Conservation (phyloP, 2,888 invertebrate genomes). For the Dascillus cervinus region DNA sequence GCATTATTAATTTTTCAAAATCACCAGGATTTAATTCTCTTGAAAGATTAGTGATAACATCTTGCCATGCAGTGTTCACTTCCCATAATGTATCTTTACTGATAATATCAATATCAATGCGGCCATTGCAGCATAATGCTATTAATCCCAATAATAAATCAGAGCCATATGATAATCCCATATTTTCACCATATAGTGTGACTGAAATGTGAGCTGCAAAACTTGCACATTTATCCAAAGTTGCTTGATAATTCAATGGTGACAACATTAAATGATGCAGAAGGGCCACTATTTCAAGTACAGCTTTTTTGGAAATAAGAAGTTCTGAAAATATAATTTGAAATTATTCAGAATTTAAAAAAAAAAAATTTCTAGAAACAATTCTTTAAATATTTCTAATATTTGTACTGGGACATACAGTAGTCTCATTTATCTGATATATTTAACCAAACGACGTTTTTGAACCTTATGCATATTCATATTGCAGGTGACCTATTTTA, state of each 20-base stretch:
- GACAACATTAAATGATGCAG: conserved; percentile 36
- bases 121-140: conserved; percentile 40
- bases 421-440: too few species aligned
- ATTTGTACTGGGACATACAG: too few species aligned
- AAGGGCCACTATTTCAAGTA: conserved; percentile 38
- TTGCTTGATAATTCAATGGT: conserved; percentile 25
- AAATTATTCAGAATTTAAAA: not conserved
- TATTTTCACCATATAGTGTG: conserved; percentile 43
- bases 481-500: too few species aligned
- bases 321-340: conserved; percentile 37
- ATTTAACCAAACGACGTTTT: too few species aligned
- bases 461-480: too few species aligned
- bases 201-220: conserved; percentile 48
- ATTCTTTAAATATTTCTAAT: too few species aligned
- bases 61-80: conserved; percentile 52
- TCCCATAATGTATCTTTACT: conserved; percentile 49
- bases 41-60: conserved; percentile 39
- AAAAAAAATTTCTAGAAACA: too few species aligned
- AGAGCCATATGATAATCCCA: conserved; percentile 36
- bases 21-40: conserved; percentile 18
- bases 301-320: conserved; percentile 37
- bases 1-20: conserved; percentile 29
- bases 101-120: conserved; percentile 34
- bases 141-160: conserved; percentile 44
- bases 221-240: conserved; percentile 46